phyloP scores from a whole-genome alignment of 2,113 vertebrate genomes.

The Elephas maximus region DNA sequence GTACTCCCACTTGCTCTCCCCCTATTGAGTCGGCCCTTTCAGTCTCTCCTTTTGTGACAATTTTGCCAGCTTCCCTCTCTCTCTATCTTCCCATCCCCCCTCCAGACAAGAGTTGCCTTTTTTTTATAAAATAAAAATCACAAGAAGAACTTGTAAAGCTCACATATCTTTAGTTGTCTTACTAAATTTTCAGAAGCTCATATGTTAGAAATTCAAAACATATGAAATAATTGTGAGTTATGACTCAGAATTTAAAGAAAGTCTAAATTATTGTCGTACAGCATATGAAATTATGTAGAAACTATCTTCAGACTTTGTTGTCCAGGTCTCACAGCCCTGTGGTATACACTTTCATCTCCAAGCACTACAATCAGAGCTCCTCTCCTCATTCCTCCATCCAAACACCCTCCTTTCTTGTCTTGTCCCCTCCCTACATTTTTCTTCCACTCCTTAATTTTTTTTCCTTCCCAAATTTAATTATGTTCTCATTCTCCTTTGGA shows the following conservation, averaged over 20 bases:
- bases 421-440: not conserved
- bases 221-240: not conserved
- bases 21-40: no score
- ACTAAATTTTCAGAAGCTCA: not conserved
- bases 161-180: not conserved
- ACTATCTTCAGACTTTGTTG: not conserved
- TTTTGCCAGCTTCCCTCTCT: no score
- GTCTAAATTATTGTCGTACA: not conserved
- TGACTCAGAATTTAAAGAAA: not conserved
- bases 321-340: not conserved
- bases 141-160: not conserved
- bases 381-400: not conserved
- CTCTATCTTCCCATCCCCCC: no score
- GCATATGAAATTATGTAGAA: not conserved
- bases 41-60: no score
- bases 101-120: not conserved
- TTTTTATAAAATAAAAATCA: not conserved
- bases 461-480: not conserved
- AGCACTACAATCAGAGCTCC: not conserved
- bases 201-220: not conserved
- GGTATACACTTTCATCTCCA: not conserved
- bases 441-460: not conserved
- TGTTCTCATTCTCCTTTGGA: not conserved
- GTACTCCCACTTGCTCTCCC: no score
- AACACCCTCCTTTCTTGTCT: not conserved